These are phyloP conservation scores for Scatophagus argus DNA, from an alignment of 2,113 vertebrate species.

Conservation along the genomic window DNA sequence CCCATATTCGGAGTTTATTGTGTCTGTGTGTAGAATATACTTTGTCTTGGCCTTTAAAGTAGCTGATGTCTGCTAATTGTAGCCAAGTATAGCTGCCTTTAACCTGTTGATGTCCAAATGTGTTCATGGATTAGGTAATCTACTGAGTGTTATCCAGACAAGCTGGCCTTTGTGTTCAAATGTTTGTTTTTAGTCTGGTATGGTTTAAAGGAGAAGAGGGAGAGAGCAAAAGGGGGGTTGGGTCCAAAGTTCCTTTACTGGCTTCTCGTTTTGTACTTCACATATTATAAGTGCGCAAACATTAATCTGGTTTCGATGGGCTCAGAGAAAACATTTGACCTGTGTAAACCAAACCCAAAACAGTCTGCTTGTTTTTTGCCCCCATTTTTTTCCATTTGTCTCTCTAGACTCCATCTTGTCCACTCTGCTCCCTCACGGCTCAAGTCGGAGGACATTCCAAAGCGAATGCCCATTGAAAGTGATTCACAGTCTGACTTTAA, in stretches of 20 bases:
- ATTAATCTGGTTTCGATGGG: conserved; percentile 32
- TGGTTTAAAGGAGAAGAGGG: neutral
- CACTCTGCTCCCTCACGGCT: conserved; percentile 14
- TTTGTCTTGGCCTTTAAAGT: conserved; percentile 4
- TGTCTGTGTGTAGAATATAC: neutral
- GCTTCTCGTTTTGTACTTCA: conserved; percentile 36
- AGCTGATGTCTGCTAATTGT: conserved; percentile 21
- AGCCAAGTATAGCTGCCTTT: conserved; percentile 21
- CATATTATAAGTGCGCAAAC: conserved; percentile 24
- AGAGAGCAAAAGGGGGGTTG: too few relatives aligned
- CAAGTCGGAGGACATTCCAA: conserved; percentile 69
- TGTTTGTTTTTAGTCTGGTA: conserved; percentile 48
- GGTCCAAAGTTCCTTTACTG: conserved; percentile 17
- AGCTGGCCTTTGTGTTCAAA: conserved; percentile 48
- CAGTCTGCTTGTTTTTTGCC: neutral
- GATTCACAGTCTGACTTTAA: conserved; percentile 66
- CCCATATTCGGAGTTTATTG: neutral
- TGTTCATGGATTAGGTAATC: conserved; percentile 20
- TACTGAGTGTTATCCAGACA: conserved; percentile 39
- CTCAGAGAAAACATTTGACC: neutral
- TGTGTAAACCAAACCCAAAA: conserved; percentile 7
- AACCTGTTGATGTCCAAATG: conserved; percentile 17
- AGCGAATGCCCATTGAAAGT: conserved; percentile 43
- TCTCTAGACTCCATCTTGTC: conserved; percentile 48
- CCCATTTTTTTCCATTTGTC: conserved; percentile 4